phyloP scores from a whole-genome alignment of 2,797 vertebrate genomes.

The Spea hammondii region DNA sequence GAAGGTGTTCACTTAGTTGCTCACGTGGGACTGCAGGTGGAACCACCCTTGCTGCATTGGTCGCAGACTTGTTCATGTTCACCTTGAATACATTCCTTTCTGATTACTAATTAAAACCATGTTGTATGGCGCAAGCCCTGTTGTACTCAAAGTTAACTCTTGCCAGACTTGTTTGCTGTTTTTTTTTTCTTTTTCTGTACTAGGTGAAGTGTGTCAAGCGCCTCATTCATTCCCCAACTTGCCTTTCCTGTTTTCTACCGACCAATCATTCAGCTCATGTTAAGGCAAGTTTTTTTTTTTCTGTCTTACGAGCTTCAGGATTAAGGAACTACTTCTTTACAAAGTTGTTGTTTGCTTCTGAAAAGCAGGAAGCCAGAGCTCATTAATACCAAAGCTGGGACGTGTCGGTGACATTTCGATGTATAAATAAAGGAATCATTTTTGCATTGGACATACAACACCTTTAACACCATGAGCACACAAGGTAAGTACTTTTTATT shows the following conservation, averaged over 20 bases:
- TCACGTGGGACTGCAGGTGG: not conserved
- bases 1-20: not conserved
- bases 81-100: conserved; percentile 33
- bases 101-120: conserved; percentile 30
- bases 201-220: conserved; percentile 14
- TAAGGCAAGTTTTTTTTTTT: conserved; percentile 40
- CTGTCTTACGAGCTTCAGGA: conserved; percentile 26
- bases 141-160: conserved; percentile 1
- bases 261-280: conserved; percentile 46
- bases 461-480: conserved; percentile 35
- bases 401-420: conserved; percentile 24
- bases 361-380: conserved; percentile 46
- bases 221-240: conserved; percentile 43
- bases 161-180: conserved; percentile 35
- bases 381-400: conserved; percentile 10
- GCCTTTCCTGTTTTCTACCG: conserved; percentile 48
- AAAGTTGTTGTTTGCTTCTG: conserved; percentile 30
- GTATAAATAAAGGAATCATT: not conserved
- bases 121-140: not conserved
- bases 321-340: conserved; percentile 47
- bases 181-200: conserved; percentile 4
- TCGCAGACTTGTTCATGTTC: not conserved
- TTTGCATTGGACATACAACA: not conserved
- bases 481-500: conserved; percentile 36
- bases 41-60: not conserved